Conservation (phyloP, 1,140 invertebrate genomes). For the Drosophila oshimai region DNA sequence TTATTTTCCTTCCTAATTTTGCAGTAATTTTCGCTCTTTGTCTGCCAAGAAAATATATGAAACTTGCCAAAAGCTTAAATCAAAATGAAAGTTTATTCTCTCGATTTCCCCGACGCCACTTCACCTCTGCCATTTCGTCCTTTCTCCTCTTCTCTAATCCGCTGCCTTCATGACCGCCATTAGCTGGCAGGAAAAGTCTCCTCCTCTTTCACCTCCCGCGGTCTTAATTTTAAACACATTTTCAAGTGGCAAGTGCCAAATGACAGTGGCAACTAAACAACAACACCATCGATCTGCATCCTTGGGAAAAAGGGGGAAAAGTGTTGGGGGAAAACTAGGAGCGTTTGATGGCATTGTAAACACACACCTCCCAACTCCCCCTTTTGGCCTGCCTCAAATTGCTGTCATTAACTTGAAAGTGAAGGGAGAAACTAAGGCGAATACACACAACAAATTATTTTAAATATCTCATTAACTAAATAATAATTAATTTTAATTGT, state of each 20-base stretch:
- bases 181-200: conserved; percentile 38
- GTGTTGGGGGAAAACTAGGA: background rate
- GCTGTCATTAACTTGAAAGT: conserved; percentile 54
- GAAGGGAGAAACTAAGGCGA: conserved; percentile 25
- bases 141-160: conserved; percentile 5
- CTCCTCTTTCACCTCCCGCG: background rate
- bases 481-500: too few species aligned
- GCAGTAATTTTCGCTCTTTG: conserved; percentile 21
- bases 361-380: background rate
- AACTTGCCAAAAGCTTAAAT: conserved; percentile 43
- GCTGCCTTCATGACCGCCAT: conserved; percentile 42
- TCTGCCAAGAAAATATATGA: conserved; percentile 54
- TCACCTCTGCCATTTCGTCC: background rate
- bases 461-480: too few species aligned
- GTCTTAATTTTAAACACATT: conserved; percentile 45
- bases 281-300: conserved; percentile 33
- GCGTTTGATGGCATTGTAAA: conserved; percentile 47
- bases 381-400: conserved; percentile 25
- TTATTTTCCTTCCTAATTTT: conserved; percentile 12
- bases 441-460: background rate
- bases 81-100: conserved; percentile 44
- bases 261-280: conserved; percentile 37
- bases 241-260: conserved; percentile 52
- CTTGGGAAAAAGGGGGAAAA: background rate
- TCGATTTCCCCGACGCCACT: conserved; percentile 10